A percentile compares a stretch with the other conserved stretches of the same genome.
These are phyloP conservation scores for Cephus cinctus DNA, from an alignment of 1,140 invertebrate genomes.

Conservation along the genomic window DNA sequence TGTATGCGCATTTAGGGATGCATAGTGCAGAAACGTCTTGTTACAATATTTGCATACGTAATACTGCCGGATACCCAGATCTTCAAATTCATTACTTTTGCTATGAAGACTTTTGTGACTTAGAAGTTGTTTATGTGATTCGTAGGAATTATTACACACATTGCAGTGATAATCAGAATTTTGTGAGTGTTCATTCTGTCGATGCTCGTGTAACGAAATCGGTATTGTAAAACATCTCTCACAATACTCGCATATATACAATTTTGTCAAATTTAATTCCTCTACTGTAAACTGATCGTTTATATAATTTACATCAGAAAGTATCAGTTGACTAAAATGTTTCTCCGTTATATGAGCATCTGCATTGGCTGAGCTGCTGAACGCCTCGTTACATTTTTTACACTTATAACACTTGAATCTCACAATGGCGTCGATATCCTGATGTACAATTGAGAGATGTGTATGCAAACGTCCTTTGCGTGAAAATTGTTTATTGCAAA, in stretches of 20 bases:
- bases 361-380: not conserved
- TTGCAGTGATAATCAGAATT: slow-evolving; percentile 4
- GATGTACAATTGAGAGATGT: slow-evolving; percentile 6
- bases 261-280: not conserved
- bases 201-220: slow-evolving; percentile 11
- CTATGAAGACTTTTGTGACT: slow-evolving; percentile 13
- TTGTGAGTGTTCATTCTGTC: slow-evolving; percentile 6
- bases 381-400: slow-evolving; percentile 10
- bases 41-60: slow-evolving; percentile 14
- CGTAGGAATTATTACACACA: slow-evolving; percentile 10
- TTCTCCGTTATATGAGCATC: slow-evolving; percentile 3
- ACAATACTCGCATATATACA: slow-evolving; percentile 14
- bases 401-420: slow-evolving; percentile 9
- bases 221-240: slow-evolving; percentile 12
- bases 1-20: not conserved
- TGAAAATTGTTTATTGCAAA: slow-evolving; percentile 8
- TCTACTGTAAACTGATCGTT: slow-evolving; percentile 3
- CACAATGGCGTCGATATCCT: not conserved
- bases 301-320: not conserved
- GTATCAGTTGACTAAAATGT: not conserved
- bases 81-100: slow-evolving; percentile 6
- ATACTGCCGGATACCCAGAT: not conserved
- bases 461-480: slow-evolving; percentile 7
- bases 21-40: slow-evolving; percentile 9
- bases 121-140: slow-evolving; percentile 4